These are phyloP conservation scores for Copidosoma floridanum DNA, from an alignment of 1,140 invertebrate genomes.

Conservation along the genomic window DNA sequence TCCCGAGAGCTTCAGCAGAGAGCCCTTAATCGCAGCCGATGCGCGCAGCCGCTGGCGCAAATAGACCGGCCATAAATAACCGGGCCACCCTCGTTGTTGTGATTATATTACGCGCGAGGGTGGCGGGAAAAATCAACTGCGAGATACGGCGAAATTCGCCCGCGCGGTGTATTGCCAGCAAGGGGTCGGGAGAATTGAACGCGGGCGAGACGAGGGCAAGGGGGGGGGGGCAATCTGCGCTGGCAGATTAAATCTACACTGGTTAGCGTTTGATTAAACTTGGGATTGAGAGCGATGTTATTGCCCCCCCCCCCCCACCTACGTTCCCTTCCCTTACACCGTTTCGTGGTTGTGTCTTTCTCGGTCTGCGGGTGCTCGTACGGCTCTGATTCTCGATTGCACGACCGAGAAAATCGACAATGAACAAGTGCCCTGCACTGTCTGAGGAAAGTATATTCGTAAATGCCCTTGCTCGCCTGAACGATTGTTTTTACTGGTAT, in stretches of 20 bases:
- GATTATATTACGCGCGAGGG: constrained; percentile 53
- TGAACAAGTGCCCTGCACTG: no score
- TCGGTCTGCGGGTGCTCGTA: no score
- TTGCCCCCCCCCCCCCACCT: constrained; percentile 33
- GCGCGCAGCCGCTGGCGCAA: constrained; percentile 16
- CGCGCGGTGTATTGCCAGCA: neutral
- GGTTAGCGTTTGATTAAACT: constrained; percentile 59
- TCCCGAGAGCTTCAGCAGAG: neutral
- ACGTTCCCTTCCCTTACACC: neutral
- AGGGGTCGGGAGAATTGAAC: neutral
- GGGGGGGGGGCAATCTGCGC: constrained; percentile 16
- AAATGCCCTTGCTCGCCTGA: no score
- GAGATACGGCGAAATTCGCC: neutral
- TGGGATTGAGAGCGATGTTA: constrained; percentile 54
- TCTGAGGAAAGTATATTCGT: no score
- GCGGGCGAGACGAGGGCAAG: neutral
- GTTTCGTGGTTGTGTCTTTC: neutral
- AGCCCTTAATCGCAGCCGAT: constrained; percentile 31
- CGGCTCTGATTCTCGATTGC: constrained; percentile 40
- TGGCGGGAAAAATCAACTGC: neutral
- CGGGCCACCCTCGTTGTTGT: constrained; percentile 53
- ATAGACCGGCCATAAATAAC: constrained; percentile 56
- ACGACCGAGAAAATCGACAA: constrained; percentile 45
- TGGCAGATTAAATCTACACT: constrained; percentile 56
- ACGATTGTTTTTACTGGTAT: no score